Percentiles rank a stretch among this genome's conserved stretches.
phyloP scores from a whole-genome alignment of 2,888 invertebrate genomes.

The Siphonodentalium dalli region DNA sequence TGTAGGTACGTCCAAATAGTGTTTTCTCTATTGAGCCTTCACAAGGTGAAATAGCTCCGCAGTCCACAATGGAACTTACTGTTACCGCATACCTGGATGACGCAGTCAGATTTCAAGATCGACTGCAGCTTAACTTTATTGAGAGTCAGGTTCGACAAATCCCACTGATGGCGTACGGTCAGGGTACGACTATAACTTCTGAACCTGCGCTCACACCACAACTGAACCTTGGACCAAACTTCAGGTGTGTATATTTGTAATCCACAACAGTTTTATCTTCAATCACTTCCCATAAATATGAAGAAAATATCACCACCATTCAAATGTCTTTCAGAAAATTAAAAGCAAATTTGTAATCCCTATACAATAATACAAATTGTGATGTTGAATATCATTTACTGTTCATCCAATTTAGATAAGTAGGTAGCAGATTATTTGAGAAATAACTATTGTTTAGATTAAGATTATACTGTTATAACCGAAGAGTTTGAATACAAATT shows the following conservation, averaged over 20 bases:
- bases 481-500: no score
- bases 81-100: conserved; percentile 62
- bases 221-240: conserved; percentile 72
- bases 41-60: conserved; percentile 60
- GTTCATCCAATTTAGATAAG: no score
- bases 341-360: no score
- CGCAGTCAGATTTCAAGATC: conserved; percentile 64
- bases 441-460: no score
- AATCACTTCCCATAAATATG: no score
- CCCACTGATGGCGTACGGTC: conserved; percentile 71
- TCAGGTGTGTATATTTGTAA: conserved; percentile 67
- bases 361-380: no score
- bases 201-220: conserved; percentile 71
- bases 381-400: no score
- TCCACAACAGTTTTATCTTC: no score
- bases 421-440: no score
- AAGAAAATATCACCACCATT: no score
- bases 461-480: no score
- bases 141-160: conserved; percentile 66
- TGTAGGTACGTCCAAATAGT: conserved; percentile 55
- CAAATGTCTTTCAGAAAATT: neutral
- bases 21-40: conserved; percentile 59
- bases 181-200: conserved; percentile 74
- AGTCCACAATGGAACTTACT: conserved; percentile 51
- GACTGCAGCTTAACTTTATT: conserved; percentile 59